phyloP scores from a whole-genome alignment of 2,797 vertebrate species.

The Tragopan temminckii region DNA sequence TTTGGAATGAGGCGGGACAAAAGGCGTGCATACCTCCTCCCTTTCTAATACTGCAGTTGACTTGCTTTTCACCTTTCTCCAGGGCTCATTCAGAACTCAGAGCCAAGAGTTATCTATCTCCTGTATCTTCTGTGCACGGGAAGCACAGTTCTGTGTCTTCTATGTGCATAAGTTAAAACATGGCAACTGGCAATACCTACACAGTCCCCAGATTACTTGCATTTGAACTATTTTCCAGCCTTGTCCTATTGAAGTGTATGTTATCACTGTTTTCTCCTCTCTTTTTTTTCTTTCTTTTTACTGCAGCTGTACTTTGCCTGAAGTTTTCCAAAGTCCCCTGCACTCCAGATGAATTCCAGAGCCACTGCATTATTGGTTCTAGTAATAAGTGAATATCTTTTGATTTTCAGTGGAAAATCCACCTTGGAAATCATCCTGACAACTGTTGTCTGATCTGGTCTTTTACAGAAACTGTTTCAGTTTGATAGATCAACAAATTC shows the following conservation, averaged over 20 bases:
- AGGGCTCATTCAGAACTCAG: neutral
- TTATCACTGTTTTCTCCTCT: neutral
- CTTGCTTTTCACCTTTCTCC: neutral
- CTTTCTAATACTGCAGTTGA: neutral
- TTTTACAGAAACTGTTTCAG: neutral
- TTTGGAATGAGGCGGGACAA: neutral
- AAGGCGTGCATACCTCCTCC: neutral
- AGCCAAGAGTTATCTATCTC: neutral
- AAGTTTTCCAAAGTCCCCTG: neutral
- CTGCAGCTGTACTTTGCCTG: neutral
- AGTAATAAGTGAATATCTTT: neutral
- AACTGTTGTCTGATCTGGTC: neutral
- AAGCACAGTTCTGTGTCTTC: neutral
- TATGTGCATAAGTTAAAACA: neutral
- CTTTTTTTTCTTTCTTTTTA: neutral
- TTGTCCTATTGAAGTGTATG: fast-evolving
- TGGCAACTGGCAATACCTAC: neutral
- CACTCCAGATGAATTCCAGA: neutral
- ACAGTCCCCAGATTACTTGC: fast-evolving
- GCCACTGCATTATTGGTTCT: neutral
- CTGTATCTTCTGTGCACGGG: neutral
- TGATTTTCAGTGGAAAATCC: neutral
- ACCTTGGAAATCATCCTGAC: neutral
- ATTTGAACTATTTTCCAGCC: neutral
- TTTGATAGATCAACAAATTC: neutral